Percentiles rank a stretch among this genome's conserved stretches.
These are phyloP conservation scores for Linyphia triangularis DNA, from an alignment of 2,888 invertebrate genomes.

Conservation along the genomic window DNA sequence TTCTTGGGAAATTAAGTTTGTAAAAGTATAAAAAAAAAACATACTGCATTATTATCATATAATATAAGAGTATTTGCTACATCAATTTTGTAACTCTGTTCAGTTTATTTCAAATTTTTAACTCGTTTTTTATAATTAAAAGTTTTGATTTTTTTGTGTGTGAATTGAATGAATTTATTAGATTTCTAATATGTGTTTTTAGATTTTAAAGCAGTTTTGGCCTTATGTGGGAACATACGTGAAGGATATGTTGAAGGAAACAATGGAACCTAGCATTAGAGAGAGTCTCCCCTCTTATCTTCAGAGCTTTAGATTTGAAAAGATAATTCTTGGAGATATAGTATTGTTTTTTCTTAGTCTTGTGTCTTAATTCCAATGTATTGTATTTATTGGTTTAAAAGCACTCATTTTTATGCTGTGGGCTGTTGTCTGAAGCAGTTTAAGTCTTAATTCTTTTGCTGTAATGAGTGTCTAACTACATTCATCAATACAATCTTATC, in stretches of 20 bases:
- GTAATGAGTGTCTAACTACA: no score
- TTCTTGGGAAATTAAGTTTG: no score
- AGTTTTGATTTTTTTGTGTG: no score
- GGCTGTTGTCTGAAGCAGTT: neutral
- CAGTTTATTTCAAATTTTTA: no score
- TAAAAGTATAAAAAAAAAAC: no score
- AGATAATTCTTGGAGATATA: constrained; percentile 96
- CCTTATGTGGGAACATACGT: constrained; percentile 96
- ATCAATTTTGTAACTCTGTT: no score
- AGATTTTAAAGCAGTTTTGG: constrained; percentile 89
- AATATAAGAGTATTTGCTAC: no score
- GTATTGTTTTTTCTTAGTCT: constrained; percentile 86
- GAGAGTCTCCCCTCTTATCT: constrained; percentile 89
- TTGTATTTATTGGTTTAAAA: neutral
- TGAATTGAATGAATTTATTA: no score
- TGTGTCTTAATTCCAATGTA: neutral
- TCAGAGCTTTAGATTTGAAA: constrained; percentile 94
- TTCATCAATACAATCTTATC: no score
- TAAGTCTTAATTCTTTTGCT: neutral
- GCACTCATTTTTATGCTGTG: neutral
- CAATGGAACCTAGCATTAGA: constrained; percentile 90
- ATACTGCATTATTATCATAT: no score
- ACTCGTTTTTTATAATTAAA: no score
- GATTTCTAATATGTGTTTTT: constrained; percentile 67
- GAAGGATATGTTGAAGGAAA: constrained; percentile 88